Percentiles rank a stretch among this genome's conserved stretches.
phyloP scores from a whole-genome alignment of 2,113 vertebrate species.

The Calypte anna region DNA sequence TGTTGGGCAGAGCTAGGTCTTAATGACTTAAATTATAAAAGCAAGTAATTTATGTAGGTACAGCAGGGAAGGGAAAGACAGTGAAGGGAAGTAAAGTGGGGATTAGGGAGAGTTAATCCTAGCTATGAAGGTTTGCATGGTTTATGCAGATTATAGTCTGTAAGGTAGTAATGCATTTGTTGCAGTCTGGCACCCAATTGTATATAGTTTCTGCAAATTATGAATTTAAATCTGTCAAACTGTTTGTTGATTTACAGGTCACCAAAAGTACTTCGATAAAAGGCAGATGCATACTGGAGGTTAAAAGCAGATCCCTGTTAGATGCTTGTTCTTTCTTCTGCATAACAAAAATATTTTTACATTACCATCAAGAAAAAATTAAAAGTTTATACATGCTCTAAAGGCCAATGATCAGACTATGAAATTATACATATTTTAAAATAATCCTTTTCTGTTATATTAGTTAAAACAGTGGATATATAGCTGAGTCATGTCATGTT shows the following conservation, averaged over 20 bases:
- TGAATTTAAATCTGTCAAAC: conserved; percentile 15
- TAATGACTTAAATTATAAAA: conserved; percentile 9
- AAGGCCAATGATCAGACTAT: neutral
- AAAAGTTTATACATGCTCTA: neutral
- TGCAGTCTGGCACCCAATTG: conserved; percentile 23
- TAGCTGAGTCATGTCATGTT: neutral
- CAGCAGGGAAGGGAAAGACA: neutral
- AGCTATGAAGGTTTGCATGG: conserved; percentile 35
- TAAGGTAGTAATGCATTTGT: conserved; percentile 36
- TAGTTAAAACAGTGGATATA: neutral
- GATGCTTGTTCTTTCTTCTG: neutral
- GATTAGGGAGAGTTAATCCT: conserved; percentile 54
- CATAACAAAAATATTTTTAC: neutral
- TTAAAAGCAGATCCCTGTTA: neutral
- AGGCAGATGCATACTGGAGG: neutral
- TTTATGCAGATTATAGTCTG: conserved; percentile 37
- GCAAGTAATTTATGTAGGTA: neutral
- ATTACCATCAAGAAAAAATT: neutral
- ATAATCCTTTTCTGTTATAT: neutral
- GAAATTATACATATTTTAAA: neutral
- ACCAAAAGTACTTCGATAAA: neutral
- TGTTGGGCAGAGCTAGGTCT: neutral
- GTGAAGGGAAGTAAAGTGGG: neutral
- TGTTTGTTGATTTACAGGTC: conserved; percentile 10
- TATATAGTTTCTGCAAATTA: neutral